Conservation (phyloP, 1,140 invertebrate species). For the Temnothorax curvispinosus region DNA sequence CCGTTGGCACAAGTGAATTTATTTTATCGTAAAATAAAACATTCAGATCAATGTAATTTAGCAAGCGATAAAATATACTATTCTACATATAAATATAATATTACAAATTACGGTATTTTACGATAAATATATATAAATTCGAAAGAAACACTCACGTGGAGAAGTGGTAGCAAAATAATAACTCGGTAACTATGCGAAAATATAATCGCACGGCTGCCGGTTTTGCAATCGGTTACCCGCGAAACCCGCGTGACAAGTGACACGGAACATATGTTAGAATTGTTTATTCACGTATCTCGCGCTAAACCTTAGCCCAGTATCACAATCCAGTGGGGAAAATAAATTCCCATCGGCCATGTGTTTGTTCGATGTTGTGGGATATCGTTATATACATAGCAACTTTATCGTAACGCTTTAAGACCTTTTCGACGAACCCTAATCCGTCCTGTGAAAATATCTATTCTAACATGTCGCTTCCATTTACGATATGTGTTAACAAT, state of each 20-base stretch:
- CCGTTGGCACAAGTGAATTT: background rate
- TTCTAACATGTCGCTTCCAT: constrained; percentile 9
- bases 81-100: background rate
- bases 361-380: constrained; percentile 72
- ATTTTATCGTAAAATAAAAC: constrained; percentile 22
- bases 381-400: constrained; percentile 75
- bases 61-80: background rate
- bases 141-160: background rate
- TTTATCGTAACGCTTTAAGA: constrained; percentile 67
- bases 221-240: constrained; percentile 52
- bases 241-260: constrained; percentile 65
- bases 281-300: constrained; percentile 74
- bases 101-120: constrained; percentile 22
- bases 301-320: constrained; percentile 60
- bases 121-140: background rate
- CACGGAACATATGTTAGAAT: constrained; percentile 72
- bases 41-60: background rate
- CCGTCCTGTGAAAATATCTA: constrained; percentile 21
- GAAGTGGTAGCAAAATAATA: constrained; percentile 12
- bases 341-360: constrained; percentile 69
- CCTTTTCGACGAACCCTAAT: constrained; percentile 45
- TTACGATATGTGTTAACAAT: background rate
- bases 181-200: background rate
- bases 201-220: background rate
- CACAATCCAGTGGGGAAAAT: constrained; percentile 65